Evolutionary conservation across 1,140 invertebrate species (phyloP), one percentile per base, ranked within the genome.

Genomic region (Palaemon carinicauda): DNA sequence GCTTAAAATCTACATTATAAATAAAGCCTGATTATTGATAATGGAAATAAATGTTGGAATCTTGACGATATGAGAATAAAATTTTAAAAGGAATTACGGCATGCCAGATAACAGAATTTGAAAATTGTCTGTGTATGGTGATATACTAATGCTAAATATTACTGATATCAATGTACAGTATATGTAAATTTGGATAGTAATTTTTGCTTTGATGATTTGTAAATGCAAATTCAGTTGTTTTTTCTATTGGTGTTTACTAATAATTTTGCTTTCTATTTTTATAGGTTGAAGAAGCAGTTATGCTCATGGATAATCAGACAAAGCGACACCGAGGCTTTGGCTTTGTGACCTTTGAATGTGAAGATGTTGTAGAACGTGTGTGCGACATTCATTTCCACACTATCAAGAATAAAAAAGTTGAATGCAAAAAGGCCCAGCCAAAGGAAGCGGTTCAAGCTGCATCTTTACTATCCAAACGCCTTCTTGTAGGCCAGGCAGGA

Each of bases 291-390:
- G 97, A 97, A 91, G 96, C 96, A 21, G 96, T 97, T 15, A 97
- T 97, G 96, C 93, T 97, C 89, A 97, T 97, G 96, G 97, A 97
- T 91, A 96, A 97, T 92, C 96, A 97, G 91, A 98, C 96, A 12
- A 97, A 97, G 90, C 94, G 96, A 54, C 96, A 97, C 91, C 93
- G 96, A 73, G 96, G 96, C 78, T 97, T 97, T 91, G 96, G 96
- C 15, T 97, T 97, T 91, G 96, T 98, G 21, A 97, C 96, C 5
- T 97, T 97, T 92, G 96, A 97, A 91, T 96, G 95, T 89, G 96
- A 97, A 91, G 96, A 97, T 90, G 96, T 97, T 0, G 91, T 97
- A 3, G 96, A 97, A 91, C 94, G 96, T 79, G 96, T 97, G 4
- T 97, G 96, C 93, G 96, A 97, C 91, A 97, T 97, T 65, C 96